Base-by-base conservation (phyloP, 2,888 invertebrate genomes). In the Plutella xylostella region DNA sequence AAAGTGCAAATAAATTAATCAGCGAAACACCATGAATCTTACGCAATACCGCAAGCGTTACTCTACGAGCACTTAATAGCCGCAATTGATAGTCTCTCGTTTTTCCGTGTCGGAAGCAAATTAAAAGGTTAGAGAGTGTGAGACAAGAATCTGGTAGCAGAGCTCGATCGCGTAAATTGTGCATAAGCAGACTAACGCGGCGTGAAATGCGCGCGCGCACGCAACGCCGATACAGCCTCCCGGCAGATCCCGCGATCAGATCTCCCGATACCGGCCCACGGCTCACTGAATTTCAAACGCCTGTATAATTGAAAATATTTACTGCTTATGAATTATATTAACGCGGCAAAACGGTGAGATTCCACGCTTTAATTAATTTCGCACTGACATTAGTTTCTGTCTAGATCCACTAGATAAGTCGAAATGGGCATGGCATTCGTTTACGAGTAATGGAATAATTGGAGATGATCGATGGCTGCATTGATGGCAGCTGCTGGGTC, bases 251-350 rank as follows among this genome's bases (percentile, higher is more conserved):
- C 38, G 55, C 55, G 56, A 52, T 51, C 53, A 50, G 55, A 61
- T 58, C 50, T 50, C 53, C 22, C 49, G 58, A 59, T 60, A 57
- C 47, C 53, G 46, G 46, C 45, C 40, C 47, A 47, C 52, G 47
- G 56, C 49, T 50, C 50, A 45, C 52, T 58, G 50, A 58, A 51
- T 58, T 57, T 61, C 56, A 54, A 60, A 55, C 54, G 51, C 49
- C 51, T 52, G 43, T 53, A 50, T 65, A 60, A 63, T 65, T 61
- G 57, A 61, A 63, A 57, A 57, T 55, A 56, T 55, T 35, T 37
- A 35, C 42, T 33, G 22, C n/a, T 20, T 34, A 14, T 42, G 42
- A 43, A 37, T 37, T 35, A 43, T 40, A 22, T 33, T 15, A 19
- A n/a, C 22, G 44, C 44, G 15, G 21, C 35, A 37, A 31, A n/a